A percentile compares a stretch with the other conserved stretches of the same genome.
Conservation (phyloP, 2,113 vertebrate genomes). For the Psilopogon haemacephalus region DNA sequence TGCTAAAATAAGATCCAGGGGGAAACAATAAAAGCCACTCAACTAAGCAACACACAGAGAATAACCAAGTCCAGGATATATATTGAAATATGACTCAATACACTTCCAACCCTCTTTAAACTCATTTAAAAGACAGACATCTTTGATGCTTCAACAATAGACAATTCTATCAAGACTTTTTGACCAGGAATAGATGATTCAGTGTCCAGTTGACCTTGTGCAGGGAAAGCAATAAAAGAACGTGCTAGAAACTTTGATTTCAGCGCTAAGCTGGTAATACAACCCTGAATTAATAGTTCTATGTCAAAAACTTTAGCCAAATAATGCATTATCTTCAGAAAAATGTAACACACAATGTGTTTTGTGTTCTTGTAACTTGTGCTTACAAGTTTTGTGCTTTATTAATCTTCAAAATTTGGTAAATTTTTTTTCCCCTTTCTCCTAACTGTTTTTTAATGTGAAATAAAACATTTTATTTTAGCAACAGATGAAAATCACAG, state of each 20-base stretch:
- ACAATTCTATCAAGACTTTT: not conserved
- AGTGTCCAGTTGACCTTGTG: fast-evolving
- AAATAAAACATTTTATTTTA: not conserved
- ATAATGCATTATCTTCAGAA: not conserved
- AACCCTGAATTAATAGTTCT: not conserved
- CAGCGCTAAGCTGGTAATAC: not conserved
- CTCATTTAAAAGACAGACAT: not conserved
- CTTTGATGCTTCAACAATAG: not conserved
- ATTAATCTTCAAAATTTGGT: not conserved
- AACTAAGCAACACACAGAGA: not conserved
- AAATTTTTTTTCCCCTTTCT: not conserved
- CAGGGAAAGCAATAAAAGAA: not conserved
- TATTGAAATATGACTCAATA: not conserved
- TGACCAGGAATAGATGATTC: not conserved
- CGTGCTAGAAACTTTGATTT: not conserved
- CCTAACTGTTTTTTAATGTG: not conserved
- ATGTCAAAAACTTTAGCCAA: not conserved
- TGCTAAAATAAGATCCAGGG: not conserved
- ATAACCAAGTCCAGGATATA: not conserved
- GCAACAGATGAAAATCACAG: not conserved
- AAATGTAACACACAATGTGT: not conserved
- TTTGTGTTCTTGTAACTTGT: not conserved
- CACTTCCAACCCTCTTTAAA: not conserved
- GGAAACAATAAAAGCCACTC: not conserved
- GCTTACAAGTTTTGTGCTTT: not conserved